These are phyloP conservation scores for Drosophila bocqueti DNA, from an alignment of 1,140 invertebrate species.

Conservation along the genomic window DNA sequence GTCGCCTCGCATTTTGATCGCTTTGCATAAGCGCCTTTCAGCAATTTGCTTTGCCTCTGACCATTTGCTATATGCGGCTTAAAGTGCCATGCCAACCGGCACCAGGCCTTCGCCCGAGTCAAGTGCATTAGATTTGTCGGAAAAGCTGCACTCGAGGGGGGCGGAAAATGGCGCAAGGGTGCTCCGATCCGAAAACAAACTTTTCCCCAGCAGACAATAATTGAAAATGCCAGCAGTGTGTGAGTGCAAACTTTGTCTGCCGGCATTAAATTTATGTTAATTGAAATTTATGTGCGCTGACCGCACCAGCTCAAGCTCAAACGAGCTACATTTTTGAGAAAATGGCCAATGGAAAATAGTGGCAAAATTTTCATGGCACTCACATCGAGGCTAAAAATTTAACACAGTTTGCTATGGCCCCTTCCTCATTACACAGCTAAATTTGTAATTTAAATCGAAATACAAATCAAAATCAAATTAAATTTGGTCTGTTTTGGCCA, in stretches of 20 bases:
- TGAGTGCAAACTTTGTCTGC: constrained; percentile 57
- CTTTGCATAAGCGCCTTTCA: constrained; percentile 79
- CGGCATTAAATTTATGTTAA: constrained; percentile 78
- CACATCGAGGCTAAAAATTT: constrained; percentile 1
- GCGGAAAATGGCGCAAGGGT: constrained; percentile 5
- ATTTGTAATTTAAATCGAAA: constrained; percentile 18
- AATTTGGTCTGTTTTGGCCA: constrained; percentile 9
- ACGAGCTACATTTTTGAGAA: constrained; percentile 31
- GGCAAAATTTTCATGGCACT: constrained; percentile 27
- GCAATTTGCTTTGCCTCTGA: constrained; percentile 63
- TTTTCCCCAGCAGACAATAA: constrained; percentile 69
- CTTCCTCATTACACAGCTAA: constrained; percentile 8
- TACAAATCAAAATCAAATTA: constrained; percentile 33
- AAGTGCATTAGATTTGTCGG: constrained; percentile 55
- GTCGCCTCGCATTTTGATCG: constrained; percentile 69
- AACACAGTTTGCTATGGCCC: not conserved
- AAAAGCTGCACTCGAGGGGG: constrained; percentile 31
- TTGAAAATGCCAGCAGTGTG: constrained; percentile 61
- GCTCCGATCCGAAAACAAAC: constrained; percentile 34
- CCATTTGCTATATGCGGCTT: constrained; percentile 48
- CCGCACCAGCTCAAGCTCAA: constrained; percentile 24
- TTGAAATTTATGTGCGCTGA: constrained; percentile 74
- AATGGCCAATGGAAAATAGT: constrained; percentile 14
- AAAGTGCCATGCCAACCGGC: constrained; percentile 23
- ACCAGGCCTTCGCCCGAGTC: constrained; percentile 38